Base-by-base conservation (phyloP, 2,797 vertebrate species). In the Kryptopterus vitreolus region DNA sequence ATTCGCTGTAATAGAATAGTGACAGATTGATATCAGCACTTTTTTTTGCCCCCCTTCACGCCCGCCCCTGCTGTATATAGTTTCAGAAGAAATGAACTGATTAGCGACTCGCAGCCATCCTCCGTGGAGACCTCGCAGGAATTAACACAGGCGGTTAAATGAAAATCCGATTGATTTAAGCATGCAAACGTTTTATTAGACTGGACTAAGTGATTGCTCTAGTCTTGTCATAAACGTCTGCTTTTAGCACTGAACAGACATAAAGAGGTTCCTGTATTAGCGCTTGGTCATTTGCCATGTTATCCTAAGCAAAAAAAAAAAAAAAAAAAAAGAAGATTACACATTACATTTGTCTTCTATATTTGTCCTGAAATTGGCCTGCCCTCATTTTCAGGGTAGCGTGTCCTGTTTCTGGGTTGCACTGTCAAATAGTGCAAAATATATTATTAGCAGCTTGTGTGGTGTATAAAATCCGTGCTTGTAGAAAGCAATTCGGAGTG, bases 1-100 rank as follows among this genome's bases (percentile, higher is more conserved):
- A 79, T 80, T 72, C 59, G 57, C 73, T 43, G 62, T 78, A 84
- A 84, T 75, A 63, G 58, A 70, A 77, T 62, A n/a, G 73, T 50
- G 82, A 57, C 82, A 65, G 71, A 50, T 82, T 81, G 33, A 81
- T 72, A 71, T 72, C 31, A 78, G 66, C 18, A 33, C 53, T 55
- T 63, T 26, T 59, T 46, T 82, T 70, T 50, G 58, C 43, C 53
- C 16, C 55, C 16, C 55, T 73, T 72, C 35, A 62, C 66, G 58
- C 43, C 53, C 16, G 53, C 16, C 55, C 68, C 68, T 26, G 52
- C 66, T 26, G 68, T 26, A 82, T 78, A 20, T 72, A 16, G 20
- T 38, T 72, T 72, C 52, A 57, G 38, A 52, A 16, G 70, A 57
- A 57, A 72, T 72, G 1, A 82, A 65, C 78, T 66, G 78, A 84